A percentile compares a stretch with the other conserved stretches of the same genome.
Evolutionary conservation across 2,797 vertebrate species (phyloP).

Genomic region (Cyprinella venusta): DNA sequence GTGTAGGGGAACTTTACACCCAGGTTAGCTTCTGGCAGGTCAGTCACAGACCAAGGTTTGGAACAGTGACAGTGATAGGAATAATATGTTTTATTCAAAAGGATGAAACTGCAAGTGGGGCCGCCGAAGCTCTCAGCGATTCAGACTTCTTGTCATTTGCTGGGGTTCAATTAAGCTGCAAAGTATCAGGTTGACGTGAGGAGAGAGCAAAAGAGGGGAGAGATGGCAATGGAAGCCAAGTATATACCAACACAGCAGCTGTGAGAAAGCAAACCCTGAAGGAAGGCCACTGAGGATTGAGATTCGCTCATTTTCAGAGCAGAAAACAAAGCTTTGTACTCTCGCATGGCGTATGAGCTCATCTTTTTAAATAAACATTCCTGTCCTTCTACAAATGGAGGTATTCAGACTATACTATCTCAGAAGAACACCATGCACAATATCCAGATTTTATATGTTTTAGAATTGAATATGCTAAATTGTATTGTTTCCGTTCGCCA

Average conservation of each 20-base stretch:
- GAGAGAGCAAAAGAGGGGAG: constrained; percentile 36
- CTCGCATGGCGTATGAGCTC: neutral
- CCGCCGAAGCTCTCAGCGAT: constrained; percentile 31
- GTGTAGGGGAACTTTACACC: constrained; percentile 2
- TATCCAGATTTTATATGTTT: no score
- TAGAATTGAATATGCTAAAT: no score
- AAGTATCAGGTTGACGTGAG: constrained; percentile 51
- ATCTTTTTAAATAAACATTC: no score
- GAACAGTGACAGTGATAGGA: constrained; percentile 48
- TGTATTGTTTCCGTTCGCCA: no score
- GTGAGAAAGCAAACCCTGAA: neutral
- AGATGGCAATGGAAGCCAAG: neutral
- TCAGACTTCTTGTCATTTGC: constrained; percentile 49
- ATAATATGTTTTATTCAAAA: constrained; percentile 56
- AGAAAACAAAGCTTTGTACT: neutral
- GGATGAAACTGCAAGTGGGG: constrained; percentile 36
- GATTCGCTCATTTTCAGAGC: neutral
- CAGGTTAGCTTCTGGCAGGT: constrained; percentile 33
- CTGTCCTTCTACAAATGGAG: no score
- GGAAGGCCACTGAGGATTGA: neutral
- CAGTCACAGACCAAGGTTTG: constrained; percentile 26
- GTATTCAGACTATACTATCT: no score
- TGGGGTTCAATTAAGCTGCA: constrained; percentile 54
- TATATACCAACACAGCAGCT: constrained; percentile 7
- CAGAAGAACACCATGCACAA: no score